phyloP scores from a whole-genome alignment of 1,140 invertebrate species.

The Potamilus streckersoni region DNA sequence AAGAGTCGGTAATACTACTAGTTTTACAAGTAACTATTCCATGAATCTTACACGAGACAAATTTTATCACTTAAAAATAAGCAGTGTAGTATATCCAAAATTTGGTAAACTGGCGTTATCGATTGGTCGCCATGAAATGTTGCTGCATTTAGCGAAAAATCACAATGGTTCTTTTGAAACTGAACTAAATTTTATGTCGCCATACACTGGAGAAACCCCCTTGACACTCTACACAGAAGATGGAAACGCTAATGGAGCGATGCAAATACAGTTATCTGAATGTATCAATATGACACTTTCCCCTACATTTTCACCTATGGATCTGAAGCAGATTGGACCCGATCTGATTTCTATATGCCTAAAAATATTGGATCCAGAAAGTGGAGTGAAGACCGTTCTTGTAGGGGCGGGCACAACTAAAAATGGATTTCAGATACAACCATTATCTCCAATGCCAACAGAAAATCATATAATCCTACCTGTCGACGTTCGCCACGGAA shows the following conservation, averaged over 20 bases:
- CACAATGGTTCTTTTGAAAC: too few species aligned
- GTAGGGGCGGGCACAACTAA: too few species aligned
- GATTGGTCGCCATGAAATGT: not conserved
- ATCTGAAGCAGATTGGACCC: conserved; percentile 4
- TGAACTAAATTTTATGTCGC: not conserved
- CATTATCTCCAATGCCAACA: too few species aligned
- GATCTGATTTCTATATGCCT: not conserved
- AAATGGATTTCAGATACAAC: too few species aligned
- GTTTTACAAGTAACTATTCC: too few species aligned
- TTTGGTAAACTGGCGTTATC: not conserved
- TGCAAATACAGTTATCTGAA: not conserved
- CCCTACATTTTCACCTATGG: not conserved
- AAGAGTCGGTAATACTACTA: not conserved
- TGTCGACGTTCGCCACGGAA: too few species aligned
- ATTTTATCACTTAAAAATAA: not conserved
- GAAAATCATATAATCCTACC: too few species aligned
- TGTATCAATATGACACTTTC: not conserved
- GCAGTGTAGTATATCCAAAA: not conserved
- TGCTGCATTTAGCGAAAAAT: not conserved
- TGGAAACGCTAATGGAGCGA: not conserved
- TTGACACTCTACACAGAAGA: not conserved
- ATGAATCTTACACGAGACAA: not conserved
- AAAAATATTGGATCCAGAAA: conserved; percentile 8
- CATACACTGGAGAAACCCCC: too few species aligned
- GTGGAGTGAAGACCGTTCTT: not conserved